phyloP scores from a whole-genome alignment of 2,888 invertebrate species.

The Holacanthella duospinosa region DNA sequence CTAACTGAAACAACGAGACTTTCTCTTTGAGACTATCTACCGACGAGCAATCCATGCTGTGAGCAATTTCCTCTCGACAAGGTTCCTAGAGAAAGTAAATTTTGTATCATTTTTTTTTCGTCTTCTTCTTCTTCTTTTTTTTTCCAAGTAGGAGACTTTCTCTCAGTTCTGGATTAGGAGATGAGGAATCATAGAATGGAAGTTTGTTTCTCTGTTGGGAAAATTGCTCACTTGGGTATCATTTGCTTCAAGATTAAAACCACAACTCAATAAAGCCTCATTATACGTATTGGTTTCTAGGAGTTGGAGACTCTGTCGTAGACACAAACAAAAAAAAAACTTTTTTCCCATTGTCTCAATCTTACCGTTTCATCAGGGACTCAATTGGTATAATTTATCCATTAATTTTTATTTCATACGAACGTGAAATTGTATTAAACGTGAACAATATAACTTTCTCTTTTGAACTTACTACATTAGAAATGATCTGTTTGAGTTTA shows the following conservation, averaged over 20 bases:
- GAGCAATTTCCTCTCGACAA: conserved; percentile 3
- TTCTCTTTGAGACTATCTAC: background rate
- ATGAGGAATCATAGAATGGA: conserved; percentile 37
- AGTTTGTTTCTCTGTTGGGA: conserved; percentile 24
- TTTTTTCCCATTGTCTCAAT: no score
- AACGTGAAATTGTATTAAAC: no score
- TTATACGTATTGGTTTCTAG: conserved; percentile 30
- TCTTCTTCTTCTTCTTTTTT: background rate
- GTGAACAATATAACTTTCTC: no score
- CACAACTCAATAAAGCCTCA: conserved; percentile 38
- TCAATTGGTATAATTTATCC: background rate
- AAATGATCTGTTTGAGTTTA: no score
- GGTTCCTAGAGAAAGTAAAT: conserved; percentile 2
- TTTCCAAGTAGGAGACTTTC: background rate
- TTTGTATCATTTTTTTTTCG: background rate
- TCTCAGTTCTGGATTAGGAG: conserved; percentile 14
- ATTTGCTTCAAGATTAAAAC: conserved; percentile 38
- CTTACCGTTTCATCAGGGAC: no score
- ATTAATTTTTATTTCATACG: no score
- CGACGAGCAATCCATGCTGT: background rate
- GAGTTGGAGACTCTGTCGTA: background rate
- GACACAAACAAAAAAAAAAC: no score
- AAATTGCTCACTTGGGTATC: conserved; percentile 36
- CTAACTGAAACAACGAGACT: background rate
- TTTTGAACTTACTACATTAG: no score